Evolutionary conservation across 2,113 vertebrate genomes (phyloP).

Genomic region (Calyptomena viridis): DNA sequence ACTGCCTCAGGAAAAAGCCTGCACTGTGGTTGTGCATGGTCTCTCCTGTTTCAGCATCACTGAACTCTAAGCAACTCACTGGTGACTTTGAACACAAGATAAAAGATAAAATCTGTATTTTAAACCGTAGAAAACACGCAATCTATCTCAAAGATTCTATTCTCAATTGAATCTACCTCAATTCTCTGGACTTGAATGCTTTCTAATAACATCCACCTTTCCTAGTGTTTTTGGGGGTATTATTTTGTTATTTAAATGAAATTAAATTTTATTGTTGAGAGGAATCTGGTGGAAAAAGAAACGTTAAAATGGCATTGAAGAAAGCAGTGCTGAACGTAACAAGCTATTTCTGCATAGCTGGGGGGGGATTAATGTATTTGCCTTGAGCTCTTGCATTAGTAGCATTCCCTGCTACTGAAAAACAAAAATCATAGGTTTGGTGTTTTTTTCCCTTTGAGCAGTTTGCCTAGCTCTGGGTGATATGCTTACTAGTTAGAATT

Average conservation of each 20-base stretch:
- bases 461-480: conserved; percentile 14
- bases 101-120: not conserved
- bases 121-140: not conserved
- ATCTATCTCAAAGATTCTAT: not conserved
- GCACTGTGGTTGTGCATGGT: not conserved
- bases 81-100: not conserved
- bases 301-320: conserved; percentile 34
- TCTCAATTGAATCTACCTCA: too few species aligned
- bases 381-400: conserved; percentile 55
- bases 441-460: not conserved
- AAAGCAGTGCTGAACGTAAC: not conserved
- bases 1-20: not conserved
- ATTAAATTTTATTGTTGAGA: conserved; percentile 38
- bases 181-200: not conserved
- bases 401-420: not conserved
- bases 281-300: not conserved
- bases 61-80: not conserved
- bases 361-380: conserved; percentile 31
- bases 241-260: conserved; percentile 48
- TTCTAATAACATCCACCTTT: not conserved
- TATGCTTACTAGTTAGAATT: conserved; percentile 47
- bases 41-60: not conserved
- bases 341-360: conserved; percentile 16
- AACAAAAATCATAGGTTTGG: conserved; percentile 21
- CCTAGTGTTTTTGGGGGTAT: not conserved